Conservation (phyloP, 2,113 vertebrate genomes). For the Sylvia atricapilla region DNA sequence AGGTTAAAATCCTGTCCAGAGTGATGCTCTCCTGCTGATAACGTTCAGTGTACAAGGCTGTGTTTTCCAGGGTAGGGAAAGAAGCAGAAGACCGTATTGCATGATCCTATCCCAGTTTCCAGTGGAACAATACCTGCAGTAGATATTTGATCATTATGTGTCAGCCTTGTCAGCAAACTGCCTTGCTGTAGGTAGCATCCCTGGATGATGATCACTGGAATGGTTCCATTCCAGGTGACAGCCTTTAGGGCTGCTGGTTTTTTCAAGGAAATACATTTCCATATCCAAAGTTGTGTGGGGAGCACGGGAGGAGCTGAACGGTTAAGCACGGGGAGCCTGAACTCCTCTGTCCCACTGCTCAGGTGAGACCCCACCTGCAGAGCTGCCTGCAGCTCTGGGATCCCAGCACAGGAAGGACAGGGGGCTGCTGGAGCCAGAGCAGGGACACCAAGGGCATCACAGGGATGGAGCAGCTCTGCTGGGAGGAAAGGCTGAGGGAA, state of each 20-base stretch:
- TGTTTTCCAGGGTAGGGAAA: neutral
- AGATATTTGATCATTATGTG: neutral
- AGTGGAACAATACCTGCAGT: neutral
- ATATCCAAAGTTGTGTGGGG: neutral
- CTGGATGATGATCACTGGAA: neutral
- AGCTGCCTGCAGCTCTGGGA: neutral
- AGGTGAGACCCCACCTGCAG: neutral
- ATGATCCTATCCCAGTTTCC: neutral
- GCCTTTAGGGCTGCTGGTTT: neutral
- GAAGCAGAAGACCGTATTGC: neutral
- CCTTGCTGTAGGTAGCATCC: neutral
- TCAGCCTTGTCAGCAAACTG: neutral
- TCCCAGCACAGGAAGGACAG: neutral
- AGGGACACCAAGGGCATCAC: neutral
- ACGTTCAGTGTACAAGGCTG: accelerated
- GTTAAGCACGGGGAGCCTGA: no score
- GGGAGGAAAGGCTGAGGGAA: neutral
- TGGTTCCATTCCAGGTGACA: neutral
- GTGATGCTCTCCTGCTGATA: neutral
- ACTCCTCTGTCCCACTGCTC: neutral
- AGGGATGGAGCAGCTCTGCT: neutral
- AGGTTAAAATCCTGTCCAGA: neutral
- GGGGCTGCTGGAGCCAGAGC: neutral
- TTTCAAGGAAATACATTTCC: neutral
- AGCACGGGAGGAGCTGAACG: no score